phyloP scores from a whole-genome alignment of 2,888 invertebrate species.

The Orgyia antiqua region DNA sequence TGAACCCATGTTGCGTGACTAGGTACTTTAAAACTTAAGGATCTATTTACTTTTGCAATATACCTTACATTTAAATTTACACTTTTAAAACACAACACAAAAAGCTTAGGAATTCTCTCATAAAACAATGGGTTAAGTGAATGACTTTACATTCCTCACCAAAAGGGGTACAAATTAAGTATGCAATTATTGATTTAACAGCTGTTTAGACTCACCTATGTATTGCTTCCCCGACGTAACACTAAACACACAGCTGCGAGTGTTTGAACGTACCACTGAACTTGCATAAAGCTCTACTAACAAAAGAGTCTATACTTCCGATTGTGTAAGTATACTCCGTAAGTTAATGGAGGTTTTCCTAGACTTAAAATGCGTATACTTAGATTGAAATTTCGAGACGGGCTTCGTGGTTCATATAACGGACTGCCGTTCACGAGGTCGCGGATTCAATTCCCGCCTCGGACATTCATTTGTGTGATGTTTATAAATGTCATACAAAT shows the following conservation, averaged over 20 bases:
- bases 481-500: no score
- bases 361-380: no score
- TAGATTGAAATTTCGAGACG: no score
- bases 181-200: slow-evolving; percentile 32
- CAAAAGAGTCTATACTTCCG: no score
- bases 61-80: neutral
- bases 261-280: slow-evolving; percentile 19
- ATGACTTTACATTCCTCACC: slow-evolving; percentile 11
- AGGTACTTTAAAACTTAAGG: no score
- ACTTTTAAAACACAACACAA: neutral
- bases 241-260: slow-evolving; percentile 19
- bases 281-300: slow-evolving; percentile 10
- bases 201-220: slow-evolving; percentile 16
- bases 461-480: no score
- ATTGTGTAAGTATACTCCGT: no score
- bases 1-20: no score
- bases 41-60: neutral
- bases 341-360: no score
- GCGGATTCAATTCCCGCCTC: no score
- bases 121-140: slow-evolving; percentile 7
- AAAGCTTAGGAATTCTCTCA: slow-evolving; percentile 1
- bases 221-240: slow-evolving; percentile 19
- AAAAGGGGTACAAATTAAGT: slow-evolving; percentile 18
- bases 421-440: no score
- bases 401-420: no score